Evolutionary conservation across 2,113 vertebrate genomes (phyloP).

Genomic region (Sebastes fasciatus): DNA sequence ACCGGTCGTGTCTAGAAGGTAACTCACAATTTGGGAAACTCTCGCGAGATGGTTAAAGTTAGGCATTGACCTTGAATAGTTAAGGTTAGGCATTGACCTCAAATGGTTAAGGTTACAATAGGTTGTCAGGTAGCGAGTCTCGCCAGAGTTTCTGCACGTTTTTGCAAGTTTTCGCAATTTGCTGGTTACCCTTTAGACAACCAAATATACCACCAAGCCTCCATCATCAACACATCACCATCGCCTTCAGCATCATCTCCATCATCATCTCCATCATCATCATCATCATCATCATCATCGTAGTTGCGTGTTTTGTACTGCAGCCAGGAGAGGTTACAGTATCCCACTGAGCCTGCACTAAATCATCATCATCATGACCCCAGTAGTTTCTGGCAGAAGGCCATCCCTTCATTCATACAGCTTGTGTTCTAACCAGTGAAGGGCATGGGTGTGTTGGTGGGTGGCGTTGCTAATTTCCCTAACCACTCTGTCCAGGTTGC

Average conservation of each 20-base stretch:
- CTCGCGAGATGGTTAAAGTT: too few species aligned
- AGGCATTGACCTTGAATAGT: too few species aligned
- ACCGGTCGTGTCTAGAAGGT: too few species aligned
- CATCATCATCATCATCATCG: slow-evolving; percentile 28
- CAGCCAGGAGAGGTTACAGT: slow-evolving; percentile 43
- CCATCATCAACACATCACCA: neutral
- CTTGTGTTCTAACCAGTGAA: slow-evolving; percentile 55
- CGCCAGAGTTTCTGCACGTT: too few species aligned
- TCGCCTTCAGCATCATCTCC: neutral
- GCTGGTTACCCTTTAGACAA: too few species aligned
- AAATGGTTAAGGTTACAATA: too few species aligned
- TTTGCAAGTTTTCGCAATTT: too few species aligned
- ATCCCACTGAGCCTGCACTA: slow-evolving; percentile 38
- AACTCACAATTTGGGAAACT: too few species aligned
- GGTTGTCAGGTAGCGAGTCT: too few species aligned
- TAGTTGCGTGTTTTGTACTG: slow-evolving; percentile 25
- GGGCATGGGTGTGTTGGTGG: slow-evolving; percentile 58
- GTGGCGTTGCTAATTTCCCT: slow-evolving; percentile 69
- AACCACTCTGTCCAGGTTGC: slow-evolving; percentile 70
- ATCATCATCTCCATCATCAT: slow-evolving; percentile 27
- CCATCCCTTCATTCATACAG: slow-evolving; percentile 40
- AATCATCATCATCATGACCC: slow-evolving; percentile 58
- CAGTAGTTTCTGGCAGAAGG: slow-evolving; percentile 28
- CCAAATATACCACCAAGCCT: neutral
- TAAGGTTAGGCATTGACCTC: too few species aligned